Percentiles rank a stretch among this genome's conserved stretches.
phyloP scores from a whole-genome alignment of 2,797 vertebrate genomes.

The Myiotriccus ornatus region DNA sequence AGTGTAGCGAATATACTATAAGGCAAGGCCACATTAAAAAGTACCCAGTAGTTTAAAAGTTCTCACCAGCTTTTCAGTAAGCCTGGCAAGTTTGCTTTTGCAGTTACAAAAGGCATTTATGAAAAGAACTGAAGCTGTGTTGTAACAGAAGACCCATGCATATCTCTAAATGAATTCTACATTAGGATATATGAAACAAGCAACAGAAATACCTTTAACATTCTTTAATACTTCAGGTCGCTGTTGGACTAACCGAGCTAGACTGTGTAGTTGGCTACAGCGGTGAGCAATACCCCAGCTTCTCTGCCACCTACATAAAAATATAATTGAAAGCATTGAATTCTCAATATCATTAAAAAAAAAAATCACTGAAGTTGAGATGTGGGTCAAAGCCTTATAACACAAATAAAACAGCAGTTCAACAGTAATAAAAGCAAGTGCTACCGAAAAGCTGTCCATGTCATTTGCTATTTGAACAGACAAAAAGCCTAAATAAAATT shows the following conservation, averaged over 20 bases:
- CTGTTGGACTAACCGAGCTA: slow-evolving; percentile 88
- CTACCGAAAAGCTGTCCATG: not conserved
- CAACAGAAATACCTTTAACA: slow-evolving; percentile 82
- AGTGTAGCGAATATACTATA: not conserved
- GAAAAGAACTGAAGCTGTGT: not conserved
- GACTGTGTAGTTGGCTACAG: slow-evolving; percentile 91
- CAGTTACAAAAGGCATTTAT: not conserved
- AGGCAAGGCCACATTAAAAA: not conserved
- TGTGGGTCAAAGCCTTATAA: not conserved
- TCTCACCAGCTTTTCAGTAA: not conserved
- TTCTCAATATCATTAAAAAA: not conserved
- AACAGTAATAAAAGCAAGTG: not conserved
- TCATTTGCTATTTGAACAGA: not conserved
- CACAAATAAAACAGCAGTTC: not conserved
- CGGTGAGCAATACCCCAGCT: slow-evolving; percentile 93
- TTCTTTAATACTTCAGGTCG: slow-evolving; percentile 83
- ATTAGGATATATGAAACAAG: not conserved
- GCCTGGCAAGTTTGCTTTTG: not conserved
- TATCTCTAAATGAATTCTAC: not conserved
- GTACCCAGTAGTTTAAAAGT: not conserved
- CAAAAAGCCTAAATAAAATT: not conserved
- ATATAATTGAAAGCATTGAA: not conserved
- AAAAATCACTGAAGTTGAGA: not conserved
- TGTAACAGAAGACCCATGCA: not conserved
- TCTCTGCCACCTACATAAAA: slow-evolving; percentile 90